Base-by-base conservation (phyloP, 2,113 vertebrate genomes). In the Brienomyrus longianalis region DNA sequence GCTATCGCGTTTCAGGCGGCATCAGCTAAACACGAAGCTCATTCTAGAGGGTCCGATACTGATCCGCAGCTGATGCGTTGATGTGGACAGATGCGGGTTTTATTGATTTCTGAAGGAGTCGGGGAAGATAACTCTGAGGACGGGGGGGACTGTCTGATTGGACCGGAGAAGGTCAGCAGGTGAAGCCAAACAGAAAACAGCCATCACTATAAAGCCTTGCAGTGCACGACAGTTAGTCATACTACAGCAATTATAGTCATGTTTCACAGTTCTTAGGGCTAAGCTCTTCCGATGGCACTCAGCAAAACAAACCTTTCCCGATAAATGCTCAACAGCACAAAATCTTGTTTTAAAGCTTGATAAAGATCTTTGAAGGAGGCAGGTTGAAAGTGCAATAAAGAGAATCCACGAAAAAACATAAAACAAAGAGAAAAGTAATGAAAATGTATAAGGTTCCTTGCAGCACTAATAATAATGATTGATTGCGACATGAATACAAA, bases 401-500 rank as follows among this genome's bases (percentile, higher is more conserved):
- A 47, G 15, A 47, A 84, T 48, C 39, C 39, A 84, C 48, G 39
- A 48, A 84, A 48, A 84, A 84, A 84, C 45, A 84, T 84, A 47
- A 84, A 84, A 48, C 80, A 83, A 21, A n/a, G 21, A 13, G 21
- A n/a, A 84, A 23, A 45, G 39, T 48, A 48, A n/a, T 84, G 45
- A 48, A 23, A 84, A 84, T 84, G 45, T 47, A 84, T 45, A 48
- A 21, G 4, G 17, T n/a, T 17, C 83, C 43, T 84, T 21, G 35
- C 39, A 48, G 35, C 39, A 5, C 83, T 84, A 84, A 84, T 48
- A 84, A 84, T 84, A 84, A 84, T 84, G 83, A 84, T 84, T 48
- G 83, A 84, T 84, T 23, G 74, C 35, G 43, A 48, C 43, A 48
- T 45, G 83, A 48, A 84, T 48, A 84, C 83, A 84, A 84, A 48